Conservation (phyloP, 2,113 vertebrate genomes). For the Nanorana parkeri region DNA sequence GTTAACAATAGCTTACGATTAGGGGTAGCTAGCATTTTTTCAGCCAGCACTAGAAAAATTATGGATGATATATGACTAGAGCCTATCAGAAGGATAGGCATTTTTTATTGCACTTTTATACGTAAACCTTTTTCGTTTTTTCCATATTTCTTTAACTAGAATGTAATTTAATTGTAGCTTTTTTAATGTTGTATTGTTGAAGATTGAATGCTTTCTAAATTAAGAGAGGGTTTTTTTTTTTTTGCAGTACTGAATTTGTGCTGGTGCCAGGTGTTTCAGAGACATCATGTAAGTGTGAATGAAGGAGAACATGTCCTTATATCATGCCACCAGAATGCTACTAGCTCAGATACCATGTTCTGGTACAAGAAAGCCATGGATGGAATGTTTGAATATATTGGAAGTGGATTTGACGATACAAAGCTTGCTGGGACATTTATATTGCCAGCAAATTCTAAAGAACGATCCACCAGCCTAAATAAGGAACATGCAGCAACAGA, state of each 20-base stretch:
- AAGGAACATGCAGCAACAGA: background rate
- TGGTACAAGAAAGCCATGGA: slow-evolving; percentile 47
- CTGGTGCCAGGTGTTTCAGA: slow-evolving; percentile 32
- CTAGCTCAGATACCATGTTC: slow-evolving; percentile 24
- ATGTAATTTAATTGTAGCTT: too few species aligned
- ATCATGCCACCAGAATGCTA: slow-evolving; percentile 8
- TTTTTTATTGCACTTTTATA: too few species aligned
- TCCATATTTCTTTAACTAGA: too few species aligned
- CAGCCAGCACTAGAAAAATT: too few species aligned
- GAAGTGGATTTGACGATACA: background rate
- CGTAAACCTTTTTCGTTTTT: too few species aligned
- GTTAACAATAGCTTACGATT: too few species aligned
- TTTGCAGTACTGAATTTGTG: background rate
- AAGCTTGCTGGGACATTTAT: slow-evolving; percentile 19
- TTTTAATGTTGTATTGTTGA: too few species aligned
- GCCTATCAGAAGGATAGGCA: too few species aligned
- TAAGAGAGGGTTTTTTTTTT: background rate
- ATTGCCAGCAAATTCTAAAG: background rate
- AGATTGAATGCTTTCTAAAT: background rate
- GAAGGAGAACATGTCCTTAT: slow-evolving; percentile 35
- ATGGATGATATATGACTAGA: too few species aligned
- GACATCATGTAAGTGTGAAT: background rate
- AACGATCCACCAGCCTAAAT: background rate
- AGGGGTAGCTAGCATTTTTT: too few species aligned
- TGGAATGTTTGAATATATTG: background rate